Evolutionary conservation across 2,888 invertebrate genomes (phyloP).

Genomic region (Xanthia togata): DNA sequence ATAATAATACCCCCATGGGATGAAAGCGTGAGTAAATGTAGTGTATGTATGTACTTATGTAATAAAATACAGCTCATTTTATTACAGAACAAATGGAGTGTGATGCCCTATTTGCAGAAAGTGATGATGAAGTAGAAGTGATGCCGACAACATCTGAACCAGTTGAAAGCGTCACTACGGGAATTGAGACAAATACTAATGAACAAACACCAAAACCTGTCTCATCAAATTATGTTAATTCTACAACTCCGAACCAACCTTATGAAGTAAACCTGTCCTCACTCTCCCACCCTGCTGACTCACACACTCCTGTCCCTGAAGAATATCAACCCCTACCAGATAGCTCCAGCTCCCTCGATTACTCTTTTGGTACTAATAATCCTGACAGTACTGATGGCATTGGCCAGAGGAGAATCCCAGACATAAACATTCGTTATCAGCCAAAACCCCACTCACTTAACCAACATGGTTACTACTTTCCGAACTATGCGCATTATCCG

Average conservation of each 20-base stretch:
- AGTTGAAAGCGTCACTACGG: slow-evolving; percentile 70
- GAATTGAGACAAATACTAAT: slow-evolving; percentile 63
- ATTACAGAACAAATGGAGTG: slow-evolving; percentile 91
- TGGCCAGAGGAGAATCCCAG: slow-evolving; percentile 73
- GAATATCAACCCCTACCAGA: slow-evolving; percentile 88
- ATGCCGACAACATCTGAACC: slow-evolving; percentile 72
- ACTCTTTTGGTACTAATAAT: slow-evolving; percentile 73
- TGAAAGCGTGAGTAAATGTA: too few species aligned
- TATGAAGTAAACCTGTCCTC: slow-evolving; percentile 80
- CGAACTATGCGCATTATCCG: slow-evolving; percentile 76
- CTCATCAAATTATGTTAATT: slow-evolving; percentile 83
- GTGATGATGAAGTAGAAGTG: slow-evolving; percentile 91
- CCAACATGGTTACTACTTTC: slow-evolving; percentile 80
- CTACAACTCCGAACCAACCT: slow-evolving; percentile 80
- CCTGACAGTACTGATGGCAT: slow-evolving; percentile 73
- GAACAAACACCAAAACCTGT: slow-evolving; percentile 76
- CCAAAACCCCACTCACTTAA: slow-evolving; percentile 79
- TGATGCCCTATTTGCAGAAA: slow-evolving; percentile 92
- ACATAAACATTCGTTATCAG: slow-evolving; percentile 84
- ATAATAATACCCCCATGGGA: too few species aligned
- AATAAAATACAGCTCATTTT: slow-evolving; percentile 38
- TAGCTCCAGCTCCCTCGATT: slow-evolving; percentile 85
- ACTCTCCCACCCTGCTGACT: slow-evolving; percentile 77
- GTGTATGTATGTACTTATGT: not conserved
- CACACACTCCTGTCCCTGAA: slow-evolving; percentile 87